Evolutionary conservation across 2,113 vertebrate species (phyloP), one percentile per base, ranked within the genome.

Genomic region (Phaethon lepturus): DNA sequence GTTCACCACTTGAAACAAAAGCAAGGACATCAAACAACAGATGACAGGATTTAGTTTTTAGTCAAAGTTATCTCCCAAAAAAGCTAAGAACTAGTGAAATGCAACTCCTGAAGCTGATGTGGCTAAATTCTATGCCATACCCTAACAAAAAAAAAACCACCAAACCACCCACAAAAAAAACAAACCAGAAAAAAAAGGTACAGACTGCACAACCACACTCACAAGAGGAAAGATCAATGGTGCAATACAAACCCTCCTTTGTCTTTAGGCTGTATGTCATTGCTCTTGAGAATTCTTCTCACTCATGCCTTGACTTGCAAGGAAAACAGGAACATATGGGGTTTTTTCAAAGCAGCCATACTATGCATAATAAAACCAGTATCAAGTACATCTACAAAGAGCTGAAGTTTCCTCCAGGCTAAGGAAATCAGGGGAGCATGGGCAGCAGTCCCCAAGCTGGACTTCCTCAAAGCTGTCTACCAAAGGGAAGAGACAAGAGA

Each of bases 1-100:
- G 87, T 95, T 95, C 87, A 86, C 82, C 77, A 92, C 85, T 93
- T 98, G 97, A 95, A 97, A 93, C 13, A 97, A 94, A 95, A 90
- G 68, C 96, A 95, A 98, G 90, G 78, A 97, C 87, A 97, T 95
- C 75, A 95, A 93, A 92, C 62, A 79, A n/a, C 4, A 75, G 33
- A 9, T 17, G 14, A 83, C 4, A 84, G 29, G 11, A 52, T 81
- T 60, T n/a, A 35, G 23, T 13, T 90, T 88, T 84, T 29, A 60
- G 10, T 35, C 55, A 40, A 59, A 72, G 29, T 71, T 84, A 25
- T 24, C n/a, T 56, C 58, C 45, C 8, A 0, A 13, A 42, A 45
- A 56, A 17, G 9, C 6, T 56, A 72, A 14, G 19, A 50, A 38
- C 67, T 33, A 63, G 6, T 64, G 24, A 82, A 82, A 78, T 26